Percentiles rank a stretch among this genome's conserved stretches.
Conservation (phyloP, 2,113 vertebrate genomes). For the Poicephalus meyeri region DNA sequence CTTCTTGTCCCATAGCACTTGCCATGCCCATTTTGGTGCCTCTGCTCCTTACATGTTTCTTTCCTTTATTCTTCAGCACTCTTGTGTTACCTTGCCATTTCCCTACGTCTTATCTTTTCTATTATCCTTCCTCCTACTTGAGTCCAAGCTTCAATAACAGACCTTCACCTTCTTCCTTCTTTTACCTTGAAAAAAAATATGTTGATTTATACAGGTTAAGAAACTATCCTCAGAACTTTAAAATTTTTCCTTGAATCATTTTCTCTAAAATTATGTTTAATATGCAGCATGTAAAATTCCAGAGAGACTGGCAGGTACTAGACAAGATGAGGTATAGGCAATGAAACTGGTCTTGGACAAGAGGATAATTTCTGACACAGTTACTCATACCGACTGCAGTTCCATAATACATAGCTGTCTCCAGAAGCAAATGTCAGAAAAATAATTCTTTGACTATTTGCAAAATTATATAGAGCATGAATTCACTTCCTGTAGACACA, state of each 20-base stretch:
- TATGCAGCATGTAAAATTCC: not conserved
- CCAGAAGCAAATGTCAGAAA: not conserved
- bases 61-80: not conserved
- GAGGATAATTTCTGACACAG: not conserved
- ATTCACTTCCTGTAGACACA: not conserved
- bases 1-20: not conserved
- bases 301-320: not conserved
- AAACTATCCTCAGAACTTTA: not conserved
- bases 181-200: not conserved
- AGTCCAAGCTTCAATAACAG: not conserved
- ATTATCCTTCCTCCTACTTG: fast-evolving
- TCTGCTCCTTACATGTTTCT: not conserved
- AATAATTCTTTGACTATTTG: not conserved
- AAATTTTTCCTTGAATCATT: not conserved
- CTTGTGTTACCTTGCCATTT: not conserved
- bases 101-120: not conserved
- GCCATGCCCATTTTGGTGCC: not conserved
- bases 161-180: not conserved
- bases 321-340: not conserved
- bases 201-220: not conserved
- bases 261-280: not conserved
- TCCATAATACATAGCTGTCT: not conserved
- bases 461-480: not conserved
- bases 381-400: not conserved
- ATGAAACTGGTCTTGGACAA: not conserved